Conservation (phyloP, 2,888 invertebrate genomes). For the Drosophila phalerata region DNA sequence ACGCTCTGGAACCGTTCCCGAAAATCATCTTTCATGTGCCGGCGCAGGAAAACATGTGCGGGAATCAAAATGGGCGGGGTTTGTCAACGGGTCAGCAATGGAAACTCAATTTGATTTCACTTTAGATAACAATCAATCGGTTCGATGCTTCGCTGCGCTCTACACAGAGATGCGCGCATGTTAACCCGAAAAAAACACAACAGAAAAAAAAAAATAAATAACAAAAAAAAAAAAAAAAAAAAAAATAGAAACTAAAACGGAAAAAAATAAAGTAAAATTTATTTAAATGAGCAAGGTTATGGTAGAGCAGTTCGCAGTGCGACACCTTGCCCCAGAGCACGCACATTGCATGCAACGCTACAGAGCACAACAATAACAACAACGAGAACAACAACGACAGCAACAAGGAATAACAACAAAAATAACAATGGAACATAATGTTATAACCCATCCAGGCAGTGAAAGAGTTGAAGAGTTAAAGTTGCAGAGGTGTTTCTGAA, state of each 20-base stretch:
- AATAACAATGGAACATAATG: slow-evolving; percentile 76
- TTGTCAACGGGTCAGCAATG: slow-evolving; percentile 66
- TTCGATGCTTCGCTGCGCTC: slow-evolving; percentile 48
- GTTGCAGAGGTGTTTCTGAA: slow-evolving; percentile 71
- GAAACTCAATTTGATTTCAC: slow-evolving; percentile 79
- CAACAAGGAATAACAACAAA: slow-evolving; percentile 46
- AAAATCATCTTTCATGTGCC: slow-evolving; percentile 66
- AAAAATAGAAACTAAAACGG: slow-evolving; percentile 22
- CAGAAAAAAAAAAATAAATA: slow-evolving; percentile 13
- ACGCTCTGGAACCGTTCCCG: slow-evolving; percentile 52
- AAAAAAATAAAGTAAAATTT: slow-evolving; percentile 57
- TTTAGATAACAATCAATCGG: slow-evolving; percentile 78
- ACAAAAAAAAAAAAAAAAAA: slow-evolving; percentile 17
- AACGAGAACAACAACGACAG: slow-evolving; percentile 31
- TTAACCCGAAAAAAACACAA: slow-evolving; percentile 43
- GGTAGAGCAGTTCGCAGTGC: slow-evolving; percentile 75
- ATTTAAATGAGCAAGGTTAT: slow-evolving; percentile 76
- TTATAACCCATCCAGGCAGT: slow-evolving; percentile 70
- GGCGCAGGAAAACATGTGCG: slow-evolving; percentile 44
- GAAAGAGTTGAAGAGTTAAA: slow-evolving; percentile 67
- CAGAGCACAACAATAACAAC: slow-evolving; percentile 51
- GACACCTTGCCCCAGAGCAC: slow-evolving; percentile 77
- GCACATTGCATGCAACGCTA: slow-evolving; percentile 72
- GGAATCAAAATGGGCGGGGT: slow-evolving; percentile 19
- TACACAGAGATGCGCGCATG: slow-evolving; percentile 45